These are phyloP conservation scores for Crypturellus tataupa DNA, from an alignment of 2,797 vertebrate species.

Conservation along the genomic window DNA sequence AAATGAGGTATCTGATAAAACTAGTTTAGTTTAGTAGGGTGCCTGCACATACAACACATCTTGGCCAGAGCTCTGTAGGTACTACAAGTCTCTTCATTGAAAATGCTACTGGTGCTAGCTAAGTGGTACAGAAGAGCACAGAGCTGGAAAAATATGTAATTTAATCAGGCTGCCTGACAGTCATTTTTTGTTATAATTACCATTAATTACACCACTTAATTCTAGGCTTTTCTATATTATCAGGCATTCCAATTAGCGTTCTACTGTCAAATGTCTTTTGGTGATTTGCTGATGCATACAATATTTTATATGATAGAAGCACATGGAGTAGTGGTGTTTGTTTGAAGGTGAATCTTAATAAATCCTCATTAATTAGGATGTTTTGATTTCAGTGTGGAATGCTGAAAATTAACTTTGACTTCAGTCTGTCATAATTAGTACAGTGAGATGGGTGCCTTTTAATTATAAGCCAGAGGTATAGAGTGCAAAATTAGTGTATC, in stretches of 20 bases:
- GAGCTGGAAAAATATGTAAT: background rate
- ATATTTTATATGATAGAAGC: background rate
- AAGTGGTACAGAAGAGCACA: background rate
- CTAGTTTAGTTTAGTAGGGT: background rate
- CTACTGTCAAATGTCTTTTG: background rate
- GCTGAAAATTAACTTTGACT: background rate
- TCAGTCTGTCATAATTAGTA: background rate
- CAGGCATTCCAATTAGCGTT: background rate
- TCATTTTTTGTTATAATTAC: background rate
- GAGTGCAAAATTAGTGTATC: background rate
- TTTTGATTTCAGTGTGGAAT: background rate
- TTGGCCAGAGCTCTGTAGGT: background rate
- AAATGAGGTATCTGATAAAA: background rate
- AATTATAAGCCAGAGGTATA: background rate
- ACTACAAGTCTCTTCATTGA: background rate
- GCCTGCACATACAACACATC: background rate
- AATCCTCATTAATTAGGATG: background rate
- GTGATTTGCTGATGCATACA: background rate
- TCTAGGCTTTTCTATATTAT: conserved; percentile 15
- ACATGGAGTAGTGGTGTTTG: background rate
- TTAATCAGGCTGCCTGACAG: background rate
- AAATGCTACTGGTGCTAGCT: conserved; percentile 12
- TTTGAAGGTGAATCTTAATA: background rate
- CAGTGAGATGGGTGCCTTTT: background rate
- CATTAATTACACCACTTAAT: background rate